These are phyloP conservation scores for Drosophila borealis DNA, from an alignment of 2,888 invertebrate genomes.

Conservation along the genomic window DNA sequence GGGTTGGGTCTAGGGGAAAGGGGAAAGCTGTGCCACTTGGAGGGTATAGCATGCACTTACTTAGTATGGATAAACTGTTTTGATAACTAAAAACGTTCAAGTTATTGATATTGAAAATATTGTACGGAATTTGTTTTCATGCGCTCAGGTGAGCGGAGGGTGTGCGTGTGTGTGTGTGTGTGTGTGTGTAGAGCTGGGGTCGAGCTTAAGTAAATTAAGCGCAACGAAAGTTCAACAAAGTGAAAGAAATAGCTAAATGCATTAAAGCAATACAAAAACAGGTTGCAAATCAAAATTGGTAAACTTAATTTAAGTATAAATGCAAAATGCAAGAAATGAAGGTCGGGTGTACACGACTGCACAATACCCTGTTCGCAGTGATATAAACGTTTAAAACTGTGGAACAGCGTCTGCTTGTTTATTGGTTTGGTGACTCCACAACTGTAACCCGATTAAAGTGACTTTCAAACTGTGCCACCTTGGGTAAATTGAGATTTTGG, in stretches of 20 bases:
- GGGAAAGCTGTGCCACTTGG: background rate
- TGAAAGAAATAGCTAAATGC: conserved; percentile 16
- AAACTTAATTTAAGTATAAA: background rate
- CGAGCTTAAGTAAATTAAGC: background rate
- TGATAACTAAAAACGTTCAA: conserved; percentile 70
- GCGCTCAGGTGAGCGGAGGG: conserved; percentile 4
- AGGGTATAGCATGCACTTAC: conserved; percentile 47
- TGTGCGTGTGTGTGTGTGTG: no score
- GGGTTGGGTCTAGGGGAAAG: background rate
- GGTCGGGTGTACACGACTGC: no score
- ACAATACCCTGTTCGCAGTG: no score
- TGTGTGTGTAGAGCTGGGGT: background rate
- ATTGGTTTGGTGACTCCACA: no score
- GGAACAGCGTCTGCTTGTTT: no score
- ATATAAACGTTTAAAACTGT: no score
- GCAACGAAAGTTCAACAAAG: conserved; percentile 7
- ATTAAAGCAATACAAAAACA: conserved; percentile 8
- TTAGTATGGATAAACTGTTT: conserved; percentile 75
- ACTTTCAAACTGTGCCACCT: no score
- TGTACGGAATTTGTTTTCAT: conserved; percentile 45
- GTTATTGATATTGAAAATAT: conserved; percentile 75
- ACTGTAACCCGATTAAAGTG: no score
- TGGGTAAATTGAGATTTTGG: no score
- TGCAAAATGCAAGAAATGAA: background rate
- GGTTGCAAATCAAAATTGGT: conserved; percentile 3